A percentile compares a stretch with the other conserved stretches of the same genome.
Evolutionary conservation across 2,888 invertebrate species (phyloP).

Genomic region (Halictus ligatus): DNA sequence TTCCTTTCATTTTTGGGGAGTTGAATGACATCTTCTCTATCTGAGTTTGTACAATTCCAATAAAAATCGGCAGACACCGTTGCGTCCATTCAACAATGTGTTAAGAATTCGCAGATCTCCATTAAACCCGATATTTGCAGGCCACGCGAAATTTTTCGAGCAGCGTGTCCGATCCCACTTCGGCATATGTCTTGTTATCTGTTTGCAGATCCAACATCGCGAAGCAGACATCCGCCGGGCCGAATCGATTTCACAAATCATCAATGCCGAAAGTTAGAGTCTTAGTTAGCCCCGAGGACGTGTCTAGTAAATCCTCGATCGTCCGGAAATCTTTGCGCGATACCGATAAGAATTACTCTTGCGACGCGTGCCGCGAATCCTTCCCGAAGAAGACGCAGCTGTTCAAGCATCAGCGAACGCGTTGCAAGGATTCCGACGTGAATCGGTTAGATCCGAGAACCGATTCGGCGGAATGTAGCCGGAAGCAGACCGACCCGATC

Average conservation of each 20-base stretch:
- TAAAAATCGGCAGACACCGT: neutral
- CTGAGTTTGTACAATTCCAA: neutral
- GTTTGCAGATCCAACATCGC: conserved; percentile 56
- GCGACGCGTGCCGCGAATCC: conserved; percentile 86
- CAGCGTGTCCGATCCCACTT: conserved; percentile 5
- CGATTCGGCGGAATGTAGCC: conserved; percentile 16
- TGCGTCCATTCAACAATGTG: neutral
- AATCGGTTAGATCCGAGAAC: conserved; percentile 28
- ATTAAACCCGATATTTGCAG: neutral
- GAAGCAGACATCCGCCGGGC: conserved; percentile 31
- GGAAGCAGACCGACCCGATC: conserved; percentile 47
- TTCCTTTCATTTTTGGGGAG: too few relatives aligned
- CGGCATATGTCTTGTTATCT: conserved; percentile 45
- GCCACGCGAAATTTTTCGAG: neutral
- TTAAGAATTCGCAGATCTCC: neutral
- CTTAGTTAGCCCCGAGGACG: conserved; percentile 33
- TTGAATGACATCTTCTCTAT: too few relatives aligned
- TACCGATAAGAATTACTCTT: conserved; percentile 85
- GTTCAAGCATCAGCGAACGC: conserved; percentile 45
- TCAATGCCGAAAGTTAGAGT: conserved; percentile 13
- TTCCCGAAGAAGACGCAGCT: conserved; percentile 78
- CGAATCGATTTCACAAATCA: conserved; percentile 19
- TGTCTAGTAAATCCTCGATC: neutral
- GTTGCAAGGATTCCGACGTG: conserved; percentile 12
- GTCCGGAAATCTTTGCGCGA: conserved; percentile 60